Evolutionary conservation across 2,888 invertebrate species (phyloP).

Genomic region (Folsomia manolachei): DNA sequence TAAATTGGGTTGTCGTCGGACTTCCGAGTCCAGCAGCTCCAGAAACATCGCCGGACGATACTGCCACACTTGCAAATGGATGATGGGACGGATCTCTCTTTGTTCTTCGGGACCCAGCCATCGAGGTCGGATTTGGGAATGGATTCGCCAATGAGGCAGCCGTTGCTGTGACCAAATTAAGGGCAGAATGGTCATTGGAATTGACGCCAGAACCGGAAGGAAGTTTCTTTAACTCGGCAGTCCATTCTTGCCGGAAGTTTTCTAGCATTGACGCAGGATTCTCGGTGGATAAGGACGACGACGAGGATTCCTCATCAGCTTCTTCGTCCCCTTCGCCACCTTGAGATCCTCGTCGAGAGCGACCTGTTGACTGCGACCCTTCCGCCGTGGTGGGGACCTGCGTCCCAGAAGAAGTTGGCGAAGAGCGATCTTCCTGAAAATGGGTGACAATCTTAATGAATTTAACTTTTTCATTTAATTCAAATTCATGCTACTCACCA

Average conservation of each 20-base stretch:
- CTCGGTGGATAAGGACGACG: constrained; percentile 17
- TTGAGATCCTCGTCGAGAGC: background rate
- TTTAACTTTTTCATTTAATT: background rate
- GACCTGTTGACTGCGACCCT: background rate
- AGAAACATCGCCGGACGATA: background rate
- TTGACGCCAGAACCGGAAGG: background rate
- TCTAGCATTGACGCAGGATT: constrained; percentile 32
- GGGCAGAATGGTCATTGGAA: background rate
- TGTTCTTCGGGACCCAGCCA: constrained; percentile 7
- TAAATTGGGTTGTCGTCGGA: background rate
- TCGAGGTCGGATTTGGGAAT: constrained; percentile 16
- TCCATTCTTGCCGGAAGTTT: constrained; percentile 47
- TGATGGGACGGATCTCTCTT: background rate
- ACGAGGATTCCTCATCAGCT: constrained; percentile 41
- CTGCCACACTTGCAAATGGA: background rate
- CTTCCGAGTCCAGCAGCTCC: background rate
- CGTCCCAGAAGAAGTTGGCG: constrained; percentile 7
- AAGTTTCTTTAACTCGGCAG: constrained; percentile 41
- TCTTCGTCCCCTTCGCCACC: constrained; percentile 42
- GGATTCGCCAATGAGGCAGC: constrained; percentile 11
- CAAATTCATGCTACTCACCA: too few relatives aligned
- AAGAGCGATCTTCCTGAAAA: background rate
- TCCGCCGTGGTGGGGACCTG: background rate
- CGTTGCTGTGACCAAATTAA: background rate
- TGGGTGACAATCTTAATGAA: too few relatives aligned